A percentile compares a stretch with the other conserved stretches of the same genome.
phyloP scores from a whole-genome alignment of 2,888 invertebrate species.

The Pogonocherus hispidulus region DNA sequence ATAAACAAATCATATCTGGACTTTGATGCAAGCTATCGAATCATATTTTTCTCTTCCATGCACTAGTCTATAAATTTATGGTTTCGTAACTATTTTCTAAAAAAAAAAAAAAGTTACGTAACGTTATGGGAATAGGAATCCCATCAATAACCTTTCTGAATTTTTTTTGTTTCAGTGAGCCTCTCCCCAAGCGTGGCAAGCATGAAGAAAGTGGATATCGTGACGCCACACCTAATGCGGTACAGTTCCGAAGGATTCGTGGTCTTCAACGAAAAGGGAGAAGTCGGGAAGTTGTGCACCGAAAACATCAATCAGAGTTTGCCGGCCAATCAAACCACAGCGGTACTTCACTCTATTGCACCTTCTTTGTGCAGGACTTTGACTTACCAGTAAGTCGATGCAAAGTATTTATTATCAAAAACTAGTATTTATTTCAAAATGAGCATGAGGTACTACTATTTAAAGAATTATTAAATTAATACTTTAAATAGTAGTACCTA shows the following conservation, averaged over 20 bases:
- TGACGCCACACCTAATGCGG: constrained; percentile 79
- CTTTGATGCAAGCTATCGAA: too few relatives aligned
- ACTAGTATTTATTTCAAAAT: too few relatives aligned
- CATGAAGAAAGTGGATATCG: constrained; percentile 74
- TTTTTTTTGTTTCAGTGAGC: constrained; percentile 74
- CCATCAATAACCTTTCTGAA: too few relatives aligned
- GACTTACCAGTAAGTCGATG: constrained; percentile 78
- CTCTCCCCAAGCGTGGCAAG: constrained; percentile 80
- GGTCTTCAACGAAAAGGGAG: constrained; percentile 87
- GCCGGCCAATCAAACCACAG: constrained; percentile 65
- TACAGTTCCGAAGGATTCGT: constrained; percentile 86
- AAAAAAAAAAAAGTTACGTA: too few relatives aligned
- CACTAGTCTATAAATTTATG: too few relatives aligned
- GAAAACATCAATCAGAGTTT: constrained; percentile 79
- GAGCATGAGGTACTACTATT: too few relatives aligned
- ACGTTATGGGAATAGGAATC: background rate
- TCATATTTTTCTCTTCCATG: too few relatives aligned
- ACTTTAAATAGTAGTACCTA: too few relatives aligned
- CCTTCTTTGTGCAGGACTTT: constrained; percentile 83
- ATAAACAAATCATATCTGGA: too few relatives aligned
- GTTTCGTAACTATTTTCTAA: too few relatives aligned
- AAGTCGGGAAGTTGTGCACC: constrained; percentile 84
- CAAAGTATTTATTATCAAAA: background rate
- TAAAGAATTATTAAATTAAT: too few relatives aligned
- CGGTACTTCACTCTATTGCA: constrained; percentile 77